Evolutionary conservation across 2,113 vertebrate species (phyloP).

Genomic region (Bos javanicus): DNA sequence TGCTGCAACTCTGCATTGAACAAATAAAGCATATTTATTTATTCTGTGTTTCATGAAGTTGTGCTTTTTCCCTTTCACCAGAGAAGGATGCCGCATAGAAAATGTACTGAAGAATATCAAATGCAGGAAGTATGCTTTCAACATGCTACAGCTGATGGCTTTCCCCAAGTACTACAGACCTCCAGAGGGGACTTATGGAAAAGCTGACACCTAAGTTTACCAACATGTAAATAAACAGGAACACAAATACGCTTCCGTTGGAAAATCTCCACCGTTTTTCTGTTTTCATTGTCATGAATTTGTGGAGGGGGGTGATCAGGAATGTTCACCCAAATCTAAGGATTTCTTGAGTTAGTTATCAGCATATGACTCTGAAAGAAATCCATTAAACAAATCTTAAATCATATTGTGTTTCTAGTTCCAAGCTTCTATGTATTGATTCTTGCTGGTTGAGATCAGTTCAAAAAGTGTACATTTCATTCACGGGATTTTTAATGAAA

Average conservation of each 20-base stretch:
- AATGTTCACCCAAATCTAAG: conserved; percentile 37
- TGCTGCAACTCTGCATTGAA: conserved; percentile 88
- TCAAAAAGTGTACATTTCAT: background rate
- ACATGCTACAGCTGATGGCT: conserved; percentile 98
- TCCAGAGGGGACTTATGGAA: conserved; percentile 97
- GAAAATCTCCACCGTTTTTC: conserved; percentile 48
- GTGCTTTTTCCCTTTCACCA: conserved; percentile 88
- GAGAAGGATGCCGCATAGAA: conserved; percentile 99
- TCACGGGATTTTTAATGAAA: background rate
- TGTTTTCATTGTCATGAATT: conserved; percentile 19
- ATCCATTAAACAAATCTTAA: background rate
- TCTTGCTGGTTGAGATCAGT: background rate
- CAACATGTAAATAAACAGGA: conserved; percentile 75
- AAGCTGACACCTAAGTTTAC: conserved; percentile 91
- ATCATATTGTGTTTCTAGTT: background rate
- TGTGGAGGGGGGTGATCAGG: background rate
- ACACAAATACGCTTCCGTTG: conserved; percentile 61
- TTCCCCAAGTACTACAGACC: conserved; percentile 98
- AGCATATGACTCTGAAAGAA: background rate
- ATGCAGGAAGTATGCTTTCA: conserved; percentile 99
- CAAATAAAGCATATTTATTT: conserved; percentile 91
- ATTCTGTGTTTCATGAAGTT: conserved; percentile 87
- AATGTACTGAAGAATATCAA: conserved; percentile 99
- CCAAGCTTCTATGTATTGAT: background rate
- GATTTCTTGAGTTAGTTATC: conserved; percentile 35